Evolutionary conservation across 2,888 invertebrate species (phyloP), one percentile per base, ranked within the genome.

Genomic region (Torymus texanus): DNA sequence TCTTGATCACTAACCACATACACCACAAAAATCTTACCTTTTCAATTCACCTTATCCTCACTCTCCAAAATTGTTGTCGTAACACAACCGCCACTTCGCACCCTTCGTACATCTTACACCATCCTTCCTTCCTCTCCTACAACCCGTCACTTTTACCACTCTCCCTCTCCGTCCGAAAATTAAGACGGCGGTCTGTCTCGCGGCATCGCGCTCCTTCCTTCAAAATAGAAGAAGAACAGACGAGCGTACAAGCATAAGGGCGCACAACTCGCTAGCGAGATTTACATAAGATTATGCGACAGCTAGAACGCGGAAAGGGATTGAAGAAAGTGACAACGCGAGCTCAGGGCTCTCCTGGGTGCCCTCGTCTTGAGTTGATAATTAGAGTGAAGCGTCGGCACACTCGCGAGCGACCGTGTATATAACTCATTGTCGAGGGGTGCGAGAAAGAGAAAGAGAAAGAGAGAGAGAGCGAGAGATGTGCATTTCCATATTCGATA

Each of bases 241-340:
- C 2, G 63, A 65, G n/a, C 24, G 84, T 83, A 82, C 83, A 77
- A 84, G 87, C 87, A 85, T 86, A 86, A 87, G 88, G 88, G 88
- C 84, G 50, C 51, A 14, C 62, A 83, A 53, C 66, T 63, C 75
- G 83, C 53, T 41, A 8, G 41, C 83, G 83, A 85, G 88, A 89
- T 89, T 89, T 89, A 86, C 89, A 89, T 89, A 89, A 89, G 88
- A 88, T 89, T 89, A 89, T 88, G 85, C 86, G 85, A 84, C 67
- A 81, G 84, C 82, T 75, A 82, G 71, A 79, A 75, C 12, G 62
- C 55, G 63, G 62, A 77, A 75, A 79, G 80, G 82, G 82, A 80
- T 83, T 79, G 82, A 78, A 78, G 80, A 74, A 78, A 63, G 75
- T 78, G 80, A 78, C 80, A 78, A 73, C 65, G 72, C 59, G 61